Conservation (phyloP, 2,113 vertebrate genomes). For the Sinocyclocheilus grahami region DNA sequence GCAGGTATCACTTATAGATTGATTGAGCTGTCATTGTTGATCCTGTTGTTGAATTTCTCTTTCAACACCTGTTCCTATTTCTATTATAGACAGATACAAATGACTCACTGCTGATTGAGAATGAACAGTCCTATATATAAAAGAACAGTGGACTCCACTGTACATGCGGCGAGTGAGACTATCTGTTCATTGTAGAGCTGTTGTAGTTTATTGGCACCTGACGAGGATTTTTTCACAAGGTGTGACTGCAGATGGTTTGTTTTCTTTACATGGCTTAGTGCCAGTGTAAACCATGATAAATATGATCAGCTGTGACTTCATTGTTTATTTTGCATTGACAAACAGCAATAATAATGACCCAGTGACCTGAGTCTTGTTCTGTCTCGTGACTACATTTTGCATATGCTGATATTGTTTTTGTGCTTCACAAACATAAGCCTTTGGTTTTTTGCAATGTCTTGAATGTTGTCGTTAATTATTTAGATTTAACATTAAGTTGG, state of each 20-base stretch:
- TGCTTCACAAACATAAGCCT: background rate
- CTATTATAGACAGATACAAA: conserved; percentile 16
- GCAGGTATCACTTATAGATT: conserved; percentile 32
- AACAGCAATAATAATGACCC: background rate
- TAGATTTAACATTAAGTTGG: no score
- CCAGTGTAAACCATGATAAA: conserved; percentile 24
- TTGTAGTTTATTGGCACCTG: conserved; percentile 11
- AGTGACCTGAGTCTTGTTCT: background rate
- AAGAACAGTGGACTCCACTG: background rate
- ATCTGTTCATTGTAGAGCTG: background rate
- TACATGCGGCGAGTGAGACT: background rate
- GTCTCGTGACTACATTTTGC: background rate
- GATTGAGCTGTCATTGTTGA: conserved; percentile 20
- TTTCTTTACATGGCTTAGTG: conserved; percentile 10
- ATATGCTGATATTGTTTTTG: background rate
- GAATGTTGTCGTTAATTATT: no score
- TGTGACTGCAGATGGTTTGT: conserved; percentile 24
- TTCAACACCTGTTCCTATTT: conserved; percentile 9
- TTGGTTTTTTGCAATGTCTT: background rate
- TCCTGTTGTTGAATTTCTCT: conserved; percentile 13
- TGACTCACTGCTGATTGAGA: conserved; percentile 10
- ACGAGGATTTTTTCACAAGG: conserved; percentile 22
- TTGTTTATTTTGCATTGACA: conserved; percentile 33
- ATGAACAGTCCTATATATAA: background rate
- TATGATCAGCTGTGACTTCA: conserved; percentile 43